Base-by-base conservation (phyloP, 2,888 invertebrate genomes). In the Pediacus dermestoides region DNA sequence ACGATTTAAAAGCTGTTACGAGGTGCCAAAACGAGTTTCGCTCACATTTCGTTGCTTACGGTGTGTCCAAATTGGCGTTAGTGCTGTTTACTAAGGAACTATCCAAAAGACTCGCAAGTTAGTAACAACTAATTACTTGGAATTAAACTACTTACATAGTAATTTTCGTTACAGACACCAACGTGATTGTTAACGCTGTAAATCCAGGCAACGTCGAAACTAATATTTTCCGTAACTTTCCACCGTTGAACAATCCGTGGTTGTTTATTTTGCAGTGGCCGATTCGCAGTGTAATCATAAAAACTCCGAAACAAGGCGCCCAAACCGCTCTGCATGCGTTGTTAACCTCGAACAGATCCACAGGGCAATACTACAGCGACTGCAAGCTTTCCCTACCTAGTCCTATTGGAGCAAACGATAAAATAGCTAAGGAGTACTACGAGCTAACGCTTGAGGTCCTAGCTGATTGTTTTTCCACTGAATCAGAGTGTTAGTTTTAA, bases 121-220 rank as follows among this genome's bases (percentile, higher is more conserved):
- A 59, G 61, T 57, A 23, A 21, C 3, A 39, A 28, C 33, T 15
- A 30, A 15, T 12, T 34, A 39, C 11, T 30, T 12, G 31, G 8
- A 8, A 6, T 18, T 18, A 18, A 18, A 8, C 18, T 6, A 18
- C 4, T 6, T 8, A 18, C 10, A 31, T 11, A 37, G 30, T 30
- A 6, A 37, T 21, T 40, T 28, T 44, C 37, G 9, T 64, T 65
- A 34, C 47, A 68, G 67, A 58, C 42, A 66, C 66, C 25, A 66
- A 66, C 39, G 56, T 71, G 13, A 56, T 67, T 23, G 64, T 71
- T 13, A 68, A 68, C 46, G 61, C 68, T 18, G 71, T 67, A 7
- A 64, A 73, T 53, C 73, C 72, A 2, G 73, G 72, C 2, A 71
- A 70, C 46, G 67, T 66, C 1, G 71, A 71, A 55, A 72, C 72